Evolutionary conservation across 2,888 invertebrate species (phyloP).

Genomic region (Oithona nana): DNA sequence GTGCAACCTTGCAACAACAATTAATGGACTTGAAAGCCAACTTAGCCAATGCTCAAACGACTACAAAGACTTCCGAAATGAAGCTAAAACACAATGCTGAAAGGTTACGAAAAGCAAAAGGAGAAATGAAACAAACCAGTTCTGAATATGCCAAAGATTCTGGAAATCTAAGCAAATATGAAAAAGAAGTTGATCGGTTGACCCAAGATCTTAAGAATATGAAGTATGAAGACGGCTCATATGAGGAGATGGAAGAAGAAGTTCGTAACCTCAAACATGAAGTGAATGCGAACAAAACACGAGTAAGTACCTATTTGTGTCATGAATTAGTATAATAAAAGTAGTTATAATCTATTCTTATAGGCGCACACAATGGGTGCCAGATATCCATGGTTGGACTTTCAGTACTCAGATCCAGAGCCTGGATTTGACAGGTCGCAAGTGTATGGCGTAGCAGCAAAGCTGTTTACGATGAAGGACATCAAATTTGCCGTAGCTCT

Average conservation of each 20-base stretch:
- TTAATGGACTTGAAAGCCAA: constrained; percentile 59
- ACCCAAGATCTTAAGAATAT: constrained; percentile 38
- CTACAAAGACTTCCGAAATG: constrained; percentile 56
- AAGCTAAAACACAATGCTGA: constrained; percentile 43
- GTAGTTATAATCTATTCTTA: not conserved
- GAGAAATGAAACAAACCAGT: constrained; percentile 42
- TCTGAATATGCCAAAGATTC: constrained; percentile 1
- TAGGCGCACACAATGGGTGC: constrained; percentile 10
- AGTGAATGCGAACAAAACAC: constrained; percentile 11
- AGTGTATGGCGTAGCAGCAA: constrained; percentile 56
- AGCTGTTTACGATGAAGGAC: constrained; percentile 53
- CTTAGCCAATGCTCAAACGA: constrained; percentile 54
- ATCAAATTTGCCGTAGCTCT: constrained; percentile 50
- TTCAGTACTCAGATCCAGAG: constrained; percentile 58
- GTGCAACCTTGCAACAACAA: constrained; percentile 70
- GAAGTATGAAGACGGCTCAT: constrained; percentile 27
- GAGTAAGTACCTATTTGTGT: not conserved
- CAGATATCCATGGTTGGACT: constrained; percentile 31
- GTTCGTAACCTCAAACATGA: constrained; percentile 16
- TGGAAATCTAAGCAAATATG: constrained; percentile 10
- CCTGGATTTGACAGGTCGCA: constrained; percentile 44
- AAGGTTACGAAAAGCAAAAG: constrained; percentile 43
- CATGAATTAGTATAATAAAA: too few species aligned
- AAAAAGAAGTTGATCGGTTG: constrained; percentile 32
- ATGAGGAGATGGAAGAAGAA: constrained; percentile 17